A percentile compares a stretch with the other conserved stretches of the same genome.
Evolutionary conservation across 53 echinoderm and acorn worm species (phyloP).

Genomic region (Luidia sarsii): DNA sequence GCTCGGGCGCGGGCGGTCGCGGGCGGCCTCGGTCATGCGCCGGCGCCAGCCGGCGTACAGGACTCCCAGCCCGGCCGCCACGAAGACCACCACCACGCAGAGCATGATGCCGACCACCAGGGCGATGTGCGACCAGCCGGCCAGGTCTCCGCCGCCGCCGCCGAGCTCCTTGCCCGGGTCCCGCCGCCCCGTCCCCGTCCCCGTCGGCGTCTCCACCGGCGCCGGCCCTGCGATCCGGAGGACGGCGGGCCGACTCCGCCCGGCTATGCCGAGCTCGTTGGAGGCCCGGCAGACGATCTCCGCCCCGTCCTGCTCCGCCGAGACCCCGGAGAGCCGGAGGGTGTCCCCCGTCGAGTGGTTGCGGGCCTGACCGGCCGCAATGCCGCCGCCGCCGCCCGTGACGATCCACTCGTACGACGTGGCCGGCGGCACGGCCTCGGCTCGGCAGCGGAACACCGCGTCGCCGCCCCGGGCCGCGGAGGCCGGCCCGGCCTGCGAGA

Average conservation of each 20-base stretch:
- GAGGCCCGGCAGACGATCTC: slow-evolving; percentile 11
- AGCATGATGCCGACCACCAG: slow-evolving; percentile 42
- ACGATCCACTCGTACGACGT: slow-evolving; percentile 25
- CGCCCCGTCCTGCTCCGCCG: background rate
- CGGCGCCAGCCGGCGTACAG: slow-evolving; percentile 19
- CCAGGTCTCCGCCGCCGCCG: background rate
- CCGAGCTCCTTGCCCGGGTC: background rate
- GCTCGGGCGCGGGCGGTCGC: background rate
- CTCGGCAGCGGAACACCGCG: background rate
- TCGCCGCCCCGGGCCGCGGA: background rate
- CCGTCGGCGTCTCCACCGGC: background rate
- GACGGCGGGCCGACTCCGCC: background rate
- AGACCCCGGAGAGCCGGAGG: background rate
- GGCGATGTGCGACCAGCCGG: slow-evolving; percentile 14
- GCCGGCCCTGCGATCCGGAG: background rate
- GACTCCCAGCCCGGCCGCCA: slow-evolving; percentile 25
- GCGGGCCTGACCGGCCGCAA: background rate
- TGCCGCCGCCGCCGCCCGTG: background rate
- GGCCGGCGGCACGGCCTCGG: slow-evolving; percentile 6
- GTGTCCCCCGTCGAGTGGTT: background rate
- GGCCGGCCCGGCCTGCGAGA: background rate
- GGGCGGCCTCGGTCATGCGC: slow-evolving; percentile 2
- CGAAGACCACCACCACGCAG: slow-evolving; percentile 26
- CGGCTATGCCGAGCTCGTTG: slow-evolving; percentile 15
- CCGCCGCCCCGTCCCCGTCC: background rate